Base-by-base conservation (phyloP, 37 sponge, comb jelly and placozoan genomes). In the Axinella damicornis region DNA sequence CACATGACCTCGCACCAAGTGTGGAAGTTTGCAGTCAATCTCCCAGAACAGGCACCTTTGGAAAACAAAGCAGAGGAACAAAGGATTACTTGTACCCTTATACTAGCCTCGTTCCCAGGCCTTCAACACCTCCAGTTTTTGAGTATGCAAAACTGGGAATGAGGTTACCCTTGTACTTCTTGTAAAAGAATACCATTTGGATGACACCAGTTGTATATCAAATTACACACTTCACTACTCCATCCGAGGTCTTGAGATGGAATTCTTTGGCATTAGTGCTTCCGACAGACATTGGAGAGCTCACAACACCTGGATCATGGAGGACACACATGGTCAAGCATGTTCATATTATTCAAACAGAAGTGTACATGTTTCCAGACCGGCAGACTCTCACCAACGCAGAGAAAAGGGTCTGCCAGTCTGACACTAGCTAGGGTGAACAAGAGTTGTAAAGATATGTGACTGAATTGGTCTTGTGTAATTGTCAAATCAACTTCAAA, bases 11-110 rank as follows among this genome's bases (percentile, higher is more conserved):
- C 38, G 25, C 1, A 69, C 64, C 30, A 88, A 15, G 22, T 41
- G 81, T 25, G 83, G 89, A 59, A 77, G 79, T 9, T 35, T 15
- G 13, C 38, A 55, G 32, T 75, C 83, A 64, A 93, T 93, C 65
- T 93, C 89, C 88, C 88, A 93, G 85, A 58, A 93, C 25, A 80
- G 27, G 31, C 87, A 84, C 38, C 85, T 84, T 37, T 30, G 46
- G 9, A 46, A 46, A 46, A 21, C 27, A 32, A 71, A 40, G 73
- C 6, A 62, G 74, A 73, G 30, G n/a, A n/a, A n/a, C n/a, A n/a
- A n/a, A n/a, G n/a, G n/a, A n/a, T n/a, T n/a, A n/a, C n/a, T n/a
- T n/a, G n/a, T n/a, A n/a, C n/a, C n/a, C n/a, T n/a, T n/a, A n/a
- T n/a, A n/a, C n/a, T n/a, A n/a, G n/a, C n/a, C n/a, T n/a, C n/a